phyloP scores from a whole-genome alignment of 2,888 invertebrate species.

The Drosophila imparisetae region DNA sequence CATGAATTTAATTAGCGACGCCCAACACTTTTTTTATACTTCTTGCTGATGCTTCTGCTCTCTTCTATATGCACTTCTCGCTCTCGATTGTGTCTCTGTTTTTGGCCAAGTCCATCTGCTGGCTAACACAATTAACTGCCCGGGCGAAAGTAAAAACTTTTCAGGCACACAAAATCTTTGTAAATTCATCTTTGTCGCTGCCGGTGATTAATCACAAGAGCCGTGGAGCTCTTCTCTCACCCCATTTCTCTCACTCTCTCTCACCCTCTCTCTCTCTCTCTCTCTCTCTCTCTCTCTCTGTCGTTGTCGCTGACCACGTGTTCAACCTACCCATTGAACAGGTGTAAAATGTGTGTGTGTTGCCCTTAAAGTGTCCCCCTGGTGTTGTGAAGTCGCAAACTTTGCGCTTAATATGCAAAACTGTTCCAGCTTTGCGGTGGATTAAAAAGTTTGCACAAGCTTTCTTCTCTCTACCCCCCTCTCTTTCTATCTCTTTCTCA shows the following conservation, averaged over 20 bases:
- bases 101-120: slow-evolving; percentile 61
- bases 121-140: slow-evolving; percentile 77
- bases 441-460: slow-evolving; percentile 80
- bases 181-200: slow-evolving; percentile 79
- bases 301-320: slow-evolving; percentile 39
- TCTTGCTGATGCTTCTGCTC: background rate
- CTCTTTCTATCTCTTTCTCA: background rate
- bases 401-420: slow-evolving; percentile 80
- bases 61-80: background rate
- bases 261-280: background rate
- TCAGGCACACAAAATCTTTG: slow-evolving; percentile 71
- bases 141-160: slow-evolving; percentile 72
- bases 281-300: too few species aligned
- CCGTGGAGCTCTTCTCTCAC: slow-evolving; percentile 15
- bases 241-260: too few species aligned
- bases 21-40: slow-evolving; percentile 73
- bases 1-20: slow-evolving; percentile 78
- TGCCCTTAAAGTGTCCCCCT: slow-evolving; percentile 70
- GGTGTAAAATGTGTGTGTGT: slow-evolving; percentile 60
- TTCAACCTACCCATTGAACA: slow-evolving; percentile 69
- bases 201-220: slow-evolving; percentile 75
- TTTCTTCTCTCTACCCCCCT: background rate
- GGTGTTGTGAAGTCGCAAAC: slow-evolving; percentile 70
- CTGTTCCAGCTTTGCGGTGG: slow-evolving; percentile 80
- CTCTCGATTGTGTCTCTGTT: background rate